phyloP scores from a whole-genome alignment of 2,888 invertebrate genomes.

The Cylloceria caligata region DNA sequence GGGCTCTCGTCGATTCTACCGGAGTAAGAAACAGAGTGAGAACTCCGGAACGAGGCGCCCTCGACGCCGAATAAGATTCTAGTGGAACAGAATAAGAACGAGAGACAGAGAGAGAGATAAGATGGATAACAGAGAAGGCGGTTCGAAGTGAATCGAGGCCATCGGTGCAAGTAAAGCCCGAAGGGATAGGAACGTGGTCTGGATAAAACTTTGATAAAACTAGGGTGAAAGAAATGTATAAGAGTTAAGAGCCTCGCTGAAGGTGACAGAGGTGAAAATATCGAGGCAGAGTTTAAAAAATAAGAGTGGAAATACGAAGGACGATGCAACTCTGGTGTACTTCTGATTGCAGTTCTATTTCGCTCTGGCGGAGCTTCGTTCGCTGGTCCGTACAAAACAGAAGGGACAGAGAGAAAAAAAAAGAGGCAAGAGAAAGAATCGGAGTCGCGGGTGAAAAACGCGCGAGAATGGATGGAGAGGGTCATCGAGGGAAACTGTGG shows the following conservation, averaged over 20 bases:
- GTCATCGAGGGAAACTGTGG: conserved; percentile 12
- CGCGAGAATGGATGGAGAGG: neutral
- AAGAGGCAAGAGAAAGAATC: too few species aligned
- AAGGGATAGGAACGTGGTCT: neutral
- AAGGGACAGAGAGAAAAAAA: neutral
- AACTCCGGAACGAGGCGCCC: neutral
- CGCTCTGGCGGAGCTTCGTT: neutral
- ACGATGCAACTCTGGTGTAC: neutral
- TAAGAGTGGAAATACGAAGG: neutral
- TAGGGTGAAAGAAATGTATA: neutral
- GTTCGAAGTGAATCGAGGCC: conserved; percentile 30
- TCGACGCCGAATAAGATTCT: neutral
- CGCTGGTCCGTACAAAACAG: neutral
- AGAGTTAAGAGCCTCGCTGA: neutral
- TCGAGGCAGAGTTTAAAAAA: neutral
- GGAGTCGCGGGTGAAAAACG: neutral
- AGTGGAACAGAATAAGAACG: neutral
- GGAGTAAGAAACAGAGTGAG: conserved; percentile 2
- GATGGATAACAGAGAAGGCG: neutral
- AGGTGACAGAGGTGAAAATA: neutral
- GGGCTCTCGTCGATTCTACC: neutral
- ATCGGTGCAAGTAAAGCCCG: conserved; percentile 25
- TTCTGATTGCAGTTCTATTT: conserved; percentile 35
- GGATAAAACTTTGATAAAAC: neutral
- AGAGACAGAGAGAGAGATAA: neutral